Base-by-base conservation (phyloP, 2,797 vertebrate genomes). In the Orientallactaga sibirica region DNA sequence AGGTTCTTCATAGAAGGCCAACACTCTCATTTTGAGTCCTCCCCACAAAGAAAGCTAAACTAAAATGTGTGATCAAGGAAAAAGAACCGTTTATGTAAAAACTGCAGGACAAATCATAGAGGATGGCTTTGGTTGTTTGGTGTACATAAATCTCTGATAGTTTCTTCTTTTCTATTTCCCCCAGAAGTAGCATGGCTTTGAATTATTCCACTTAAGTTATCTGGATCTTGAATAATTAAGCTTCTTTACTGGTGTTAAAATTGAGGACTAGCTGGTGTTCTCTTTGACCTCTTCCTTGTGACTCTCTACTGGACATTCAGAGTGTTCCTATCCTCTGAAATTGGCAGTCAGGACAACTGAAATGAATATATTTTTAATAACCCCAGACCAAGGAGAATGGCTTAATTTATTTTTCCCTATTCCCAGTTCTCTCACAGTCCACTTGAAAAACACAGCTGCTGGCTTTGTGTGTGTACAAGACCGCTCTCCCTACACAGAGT, bases 381-480 rank as follows among this genome's bases (percentile, higher is more conserved):
- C 73, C 75, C 64, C 1, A 18, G 94, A 83, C 86, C 82, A 81
- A 96, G 90, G 96, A 96, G 91, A 96, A 96, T 48, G 83, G 94
- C 64, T 96, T 92, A 79, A 96, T 97, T 96, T 94, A 88, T 91
- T 92, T 94, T 62, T 90, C 94, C 77, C 84, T 91, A 71, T 94
- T 81, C 83, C 93, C 62, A 19, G 92, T 93, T 96, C 94, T 90
- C 88, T 87, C 79, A 55, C 43, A 93, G 95, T 93, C 91, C 91
- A 94, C 85, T 96, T 88, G 95, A 71, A 96, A 97, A 95, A 95
- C 95, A 97, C 96, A 97, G 95, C 96, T 97, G 97, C 95, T 48
- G 70, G 96, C 96, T 97, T 97, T 97, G 90, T 97, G 88, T 90
- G 79, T 7, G 82, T 78, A 84, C 91, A 91, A 94, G 96, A 78